Base-by-base conservation (phyloP, 1,140 invertebrate species). In the Spodoptera litura region DNA sequence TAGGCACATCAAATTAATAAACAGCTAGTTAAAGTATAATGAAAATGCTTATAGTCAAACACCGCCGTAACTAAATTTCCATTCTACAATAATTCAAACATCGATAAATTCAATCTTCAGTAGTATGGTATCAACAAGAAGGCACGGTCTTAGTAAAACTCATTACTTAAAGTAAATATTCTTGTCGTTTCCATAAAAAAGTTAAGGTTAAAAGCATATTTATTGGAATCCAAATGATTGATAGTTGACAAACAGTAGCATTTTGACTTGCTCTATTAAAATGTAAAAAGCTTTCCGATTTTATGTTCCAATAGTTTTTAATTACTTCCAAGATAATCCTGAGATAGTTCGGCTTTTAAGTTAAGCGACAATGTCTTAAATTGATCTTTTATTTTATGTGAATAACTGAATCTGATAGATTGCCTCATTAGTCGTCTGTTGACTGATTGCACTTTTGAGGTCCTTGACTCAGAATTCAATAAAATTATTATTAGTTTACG, bases 301-400 rank as follows among this genome's bases (percentile, higher is more conserved):
- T 75, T 75, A 75, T 75, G 72, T 75, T 61, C 72, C 72, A 75
- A 75, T 75, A 62, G 49, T 61, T 62, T 59, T 75, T 75, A 75
- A 75, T 75, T 75, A 59, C 72, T 13, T 9, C n/a, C 12, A 35
- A 62, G 72, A 75, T 75, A 75, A 75, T 75, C 6, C 58, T 59
- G 44, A 62, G 58, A 75, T 75, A 52, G 53, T 15, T 6, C 58
- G 9, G 55, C 52, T 75, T 75, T 75, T 35, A 52, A 31, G 72
- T 75, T 35, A 20, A 62, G 72, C 72, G 72, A 75, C 72, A 49
- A 52, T 38, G 44, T 59, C 38, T 44, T 59, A 58, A 20, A 61
- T 61, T 44, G 58, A 74, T 49, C 61, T 31, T 31, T n/a, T 13
- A n/a, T 73, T 73, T 73, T 73, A 58, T 68, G 64, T 44, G 64